phyloP scores from a whole-genome alignment of 2,797 vertebrate genomes.

The Lerista edwardsae region DNA sequence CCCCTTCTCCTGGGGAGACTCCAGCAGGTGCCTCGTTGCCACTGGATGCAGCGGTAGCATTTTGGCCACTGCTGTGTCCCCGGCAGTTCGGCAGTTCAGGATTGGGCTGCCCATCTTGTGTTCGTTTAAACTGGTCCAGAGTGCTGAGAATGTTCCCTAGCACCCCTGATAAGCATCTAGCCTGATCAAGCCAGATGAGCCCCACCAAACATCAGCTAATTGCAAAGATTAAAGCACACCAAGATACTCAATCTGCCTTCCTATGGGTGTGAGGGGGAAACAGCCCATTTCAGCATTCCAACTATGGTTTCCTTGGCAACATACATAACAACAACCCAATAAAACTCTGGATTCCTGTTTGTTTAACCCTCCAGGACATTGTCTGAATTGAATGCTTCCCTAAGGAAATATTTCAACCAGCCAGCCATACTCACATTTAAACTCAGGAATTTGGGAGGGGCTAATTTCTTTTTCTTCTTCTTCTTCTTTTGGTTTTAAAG shows the following conservation, averaged over 20 bases:
- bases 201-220: conserved; percentile 62
- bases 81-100: no score
- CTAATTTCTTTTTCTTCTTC: conserved; percentile 42
- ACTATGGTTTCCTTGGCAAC: conserved; percentile 81
- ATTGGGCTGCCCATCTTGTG: no score
- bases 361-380: conserved; percentile 82
- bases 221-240: conserved; percentile 73
- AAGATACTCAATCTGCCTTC: conserved; percentile 72
- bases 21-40: no score
- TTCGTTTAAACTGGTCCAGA: conserved; percentile 33
- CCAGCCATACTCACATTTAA: conserved; percentile 66
- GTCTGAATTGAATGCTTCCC: conserved; percentile 79
- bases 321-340: conserved; percentile 78
- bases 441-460: conserved; percentile 22
- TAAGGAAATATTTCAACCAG: conserved; percentile 73
- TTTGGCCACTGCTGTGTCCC: no score
- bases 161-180: conserved; percentile 57
- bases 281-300: conserved; percentile 83
- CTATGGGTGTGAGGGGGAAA: conserved; percentile 73
- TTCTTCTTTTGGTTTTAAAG: conserved; percentile 34
- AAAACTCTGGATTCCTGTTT: conserved; percentile 76
- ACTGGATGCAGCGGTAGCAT: no score
- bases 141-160: conserved; percentile 51
- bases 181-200: conserved; percentile 54
- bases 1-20: no score